phyloP scores from a whole-genome alignment of 2,113 vertebrate species.

The Mola mola region DNA sequence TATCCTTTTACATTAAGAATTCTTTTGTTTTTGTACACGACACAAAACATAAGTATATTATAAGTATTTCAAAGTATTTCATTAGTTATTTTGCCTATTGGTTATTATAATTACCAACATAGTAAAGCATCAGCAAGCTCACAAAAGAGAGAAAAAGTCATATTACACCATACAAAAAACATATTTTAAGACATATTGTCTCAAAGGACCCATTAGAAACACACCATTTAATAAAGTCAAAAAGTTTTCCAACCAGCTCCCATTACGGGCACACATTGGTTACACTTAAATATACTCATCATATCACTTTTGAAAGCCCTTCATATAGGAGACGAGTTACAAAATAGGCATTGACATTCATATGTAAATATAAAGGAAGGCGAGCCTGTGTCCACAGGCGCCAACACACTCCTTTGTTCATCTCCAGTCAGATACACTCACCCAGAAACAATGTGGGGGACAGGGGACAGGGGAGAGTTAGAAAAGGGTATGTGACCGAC shows the following conservation, averaged over 20 bases:
- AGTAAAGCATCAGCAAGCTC: rapidly evolving
- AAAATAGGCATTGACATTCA: constrained; percentile 80
- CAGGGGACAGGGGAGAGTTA: not conserved
- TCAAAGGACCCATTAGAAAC: too few relatives aligned
- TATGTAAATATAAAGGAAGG: constrained; percentile 85
- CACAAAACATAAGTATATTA: too few relatives aligned
- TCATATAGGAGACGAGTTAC: constrained; percentile 18
- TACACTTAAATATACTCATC: constrained; percentile 9
- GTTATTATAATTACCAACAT: too few relatives aligned
- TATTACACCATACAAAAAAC: too few relatives aligned
- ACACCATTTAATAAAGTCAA: too few relatives aligned
- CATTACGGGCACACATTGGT: not conserved
- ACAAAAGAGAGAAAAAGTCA: too few relatives aligned
- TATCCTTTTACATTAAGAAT: too few relatives aligned
- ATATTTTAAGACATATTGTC: too few relatives aligned
- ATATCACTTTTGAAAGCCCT: constrained; percentile 24
- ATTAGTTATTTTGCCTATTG: too few relatives aligned
- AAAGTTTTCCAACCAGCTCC: too few relatives aligned
- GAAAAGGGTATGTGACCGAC: constrained; percentile 81
- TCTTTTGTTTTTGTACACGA: too few relatives aligned
- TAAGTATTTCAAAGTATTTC: too few relatives aligned
- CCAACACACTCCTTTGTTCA: constrained; percentile 86
- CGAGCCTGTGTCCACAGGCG: constrained; percentile 70
- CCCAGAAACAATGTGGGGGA: constrained; percentile 86
- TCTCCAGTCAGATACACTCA: constrained; percentile 87